These are phyloP conservation scores for Apis florea DNA, from an alignment of 1,140 invertebrate species.

Conservation along the genomic window DNA sequence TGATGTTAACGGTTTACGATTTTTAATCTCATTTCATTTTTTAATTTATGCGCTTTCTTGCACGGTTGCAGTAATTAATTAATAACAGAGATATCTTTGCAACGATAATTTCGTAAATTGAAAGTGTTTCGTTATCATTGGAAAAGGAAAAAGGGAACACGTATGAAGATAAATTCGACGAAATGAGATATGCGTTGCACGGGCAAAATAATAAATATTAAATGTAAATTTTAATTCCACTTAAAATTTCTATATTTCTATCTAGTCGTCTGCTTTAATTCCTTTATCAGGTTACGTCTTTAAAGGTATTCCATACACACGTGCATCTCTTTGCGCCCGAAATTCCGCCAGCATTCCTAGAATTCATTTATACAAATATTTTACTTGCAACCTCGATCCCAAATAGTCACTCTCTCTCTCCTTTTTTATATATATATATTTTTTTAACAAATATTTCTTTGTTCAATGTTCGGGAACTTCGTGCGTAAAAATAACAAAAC, in stretches of 20 bases:
- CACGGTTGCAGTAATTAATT: neutral
- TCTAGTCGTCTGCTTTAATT: neutral
- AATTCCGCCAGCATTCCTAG: conserved; percentile 3
- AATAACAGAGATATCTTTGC: neutral
- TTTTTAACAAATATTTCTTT: neutral
- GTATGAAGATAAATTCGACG: neutral
- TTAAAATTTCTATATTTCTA: neutral
- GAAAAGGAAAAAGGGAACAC: too few relatives aligned
- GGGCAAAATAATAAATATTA: neutral
- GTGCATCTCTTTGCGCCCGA: neutral
- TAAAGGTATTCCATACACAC: neutral
- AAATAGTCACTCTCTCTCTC: neutral
- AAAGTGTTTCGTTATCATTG: neutral
- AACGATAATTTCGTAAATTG: neutral
- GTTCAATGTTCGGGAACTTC: neutral
- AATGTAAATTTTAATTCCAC: neutral
- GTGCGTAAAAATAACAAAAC: too few relatives aligned
- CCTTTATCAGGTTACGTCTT: neutral
- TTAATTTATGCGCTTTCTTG: too few relatives aligned
- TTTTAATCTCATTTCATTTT: too few relatives aligned
- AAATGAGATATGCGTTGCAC: too few relatives aligned
- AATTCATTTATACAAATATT: conserved; percentile 18
- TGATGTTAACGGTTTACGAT: too few relatives aligned
- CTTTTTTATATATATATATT: too few relatives aligned
- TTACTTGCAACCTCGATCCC: neutral